Evolutionary conservation across 2,888 invertebrate species (phyloP), one percentile per base, ranked within the genome.

Genomic region (Mythimna vitellina): DNA sequence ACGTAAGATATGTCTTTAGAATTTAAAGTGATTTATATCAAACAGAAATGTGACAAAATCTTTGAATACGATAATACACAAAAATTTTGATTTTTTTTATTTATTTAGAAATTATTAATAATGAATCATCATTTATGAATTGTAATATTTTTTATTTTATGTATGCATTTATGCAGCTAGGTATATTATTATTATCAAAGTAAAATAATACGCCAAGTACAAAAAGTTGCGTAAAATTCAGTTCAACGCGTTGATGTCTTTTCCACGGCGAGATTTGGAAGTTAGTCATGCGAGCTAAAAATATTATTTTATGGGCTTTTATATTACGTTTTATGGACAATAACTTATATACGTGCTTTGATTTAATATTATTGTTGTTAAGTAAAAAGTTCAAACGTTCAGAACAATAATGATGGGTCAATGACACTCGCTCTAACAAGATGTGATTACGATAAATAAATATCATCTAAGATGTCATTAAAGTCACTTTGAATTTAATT

Each of bases 181-280:
- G n/a, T 42, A 5, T 42, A 42, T 42, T 25, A 14, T 25, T 7
- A 56, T 25, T 46, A 65, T 65, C 38, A 17, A 65, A 68, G 57
- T 53, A 80, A 61, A 25, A 53, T 25, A 38, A 22, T 6, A 32
- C 46, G 22, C 10, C 29, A 9, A 35, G n/a, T 12, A 35, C 32
- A 35, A 6, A 69, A 69, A n/a, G 3, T 20, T 17, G 22, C 12
- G 10, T 17, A 14, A 32, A 42, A 42, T 54, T n/a, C 25, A n/a
- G 22, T 63, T 63, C 6, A 63, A 54, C 80, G 80, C 80, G 80
- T 80, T 80, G 80, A 80, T 79, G 80, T 80, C 80, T 80, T 80
- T 80, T 80, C 35, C 35, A 57, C 79, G 4, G 66, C 42, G 46
- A 51, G 29, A 20, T 54, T 73, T 53, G 22, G 14, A 22, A 46